These are phyloP conservation scores for Maniola hyperantus DNA, from an alignment of 2,888 invertebrate genomes.

Conservation along the genomic window DNA sequence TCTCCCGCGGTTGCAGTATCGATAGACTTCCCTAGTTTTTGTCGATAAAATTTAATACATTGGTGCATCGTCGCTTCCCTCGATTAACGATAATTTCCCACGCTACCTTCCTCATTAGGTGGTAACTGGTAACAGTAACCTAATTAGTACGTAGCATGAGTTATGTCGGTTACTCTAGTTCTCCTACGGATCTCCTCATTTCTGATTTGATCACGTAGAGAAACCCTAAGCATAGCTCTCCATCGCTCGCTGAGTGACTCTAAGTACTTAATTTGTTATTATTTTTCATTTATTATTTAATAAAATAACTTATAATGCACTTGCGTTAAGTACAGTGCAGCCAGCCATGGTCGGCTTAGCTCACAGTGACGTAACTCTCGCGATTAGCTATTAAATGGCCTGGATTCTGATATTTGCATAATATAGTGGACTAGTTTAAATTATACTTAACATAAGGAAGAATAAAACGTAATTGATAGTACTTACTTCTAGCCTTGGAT, in stretches of 20 bases:
- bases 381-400: constrained; percentile 12
- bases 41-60: constrained; percentile 22
- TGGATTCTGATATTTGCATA: constrained; percentile 16
- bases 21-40: constrained; percentile 37
- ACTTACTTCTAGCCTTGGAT: not conserved
- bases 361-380: constrained; percentile 17
- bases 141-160: not conserved
- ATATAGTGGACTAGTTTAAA: constrained; percentile 3
- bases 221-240: no score
- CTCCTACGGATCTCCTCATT: no score
- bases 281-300: not conserved
- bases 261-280: no score
- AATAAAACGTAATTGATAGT: constrained; percentile 9
- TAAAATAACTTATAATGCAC: constrained; percentile 1
- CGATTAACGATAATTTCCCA: constrained; percentile 12
- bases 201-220: no score
- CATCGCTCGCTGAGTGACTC: no score
- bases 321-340: not conserved
- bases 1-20: constrained; percentile 18
- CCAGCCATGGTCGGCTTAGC: not conserved
- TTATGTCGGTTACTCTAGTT: no score
- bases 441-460: constrained; percentile 18
- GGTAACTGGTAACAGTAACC: constrained; percentile 8
- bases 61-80: not conserved
- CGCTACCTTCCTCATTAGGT: constrained; percentile 7